Evolutionary conservation across 2,113 vertebrate genomes (phyloP).

Genomic region (Mesoclemmys tuberculata): DNA sequence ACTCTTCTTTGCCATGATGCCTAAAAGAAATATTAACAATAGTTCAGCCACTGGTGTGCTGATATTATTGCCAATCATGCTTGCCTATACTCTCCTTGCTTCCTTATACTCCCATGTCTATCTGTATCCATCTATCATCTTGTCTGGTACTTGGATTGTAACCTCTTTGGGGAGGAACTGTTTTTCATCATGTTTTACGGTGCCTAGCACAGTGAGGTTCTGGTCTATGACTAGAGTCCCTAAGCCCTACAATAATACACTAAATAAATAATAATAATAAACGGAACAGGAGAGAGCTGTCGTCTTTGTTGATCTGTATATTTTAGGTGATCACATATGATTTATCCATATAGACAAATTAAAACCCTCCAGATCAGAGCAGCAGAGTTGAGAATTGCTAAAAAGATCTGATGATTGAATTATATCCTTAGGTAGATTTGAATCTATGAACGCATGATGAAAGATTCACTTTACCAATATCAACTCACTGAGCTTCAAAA

Average conservation of each 20-base stretch:
- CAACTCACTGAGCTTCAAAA: not conserved
- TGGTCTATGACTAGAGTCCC: not conserved
- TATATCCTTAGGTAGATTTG: not conserved
- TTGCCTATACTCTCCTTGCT: not conserved
- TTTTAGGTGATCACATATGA: not conserved
- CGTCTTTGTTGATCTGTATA: not conserved
- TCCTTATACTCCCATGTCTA: too few relatives aligned
- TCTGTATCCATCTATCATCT: too few relatives aligned
- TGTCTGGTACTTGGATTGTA: not conserved
- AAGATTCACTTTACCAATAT: not conserved
- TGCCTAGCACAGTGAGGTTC: not conserved
- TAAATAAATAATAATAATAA: too few relatives aligned
- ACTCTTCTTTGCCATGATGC: not conserved
- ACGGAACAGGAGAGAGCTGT: too few relatives aligned
- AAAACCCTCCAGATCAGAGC: not conserved
- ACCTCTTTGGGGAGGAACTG: rapidly evolving
- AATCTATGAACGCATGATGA: not conserved
- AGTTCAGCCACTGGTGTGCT: not conserved
- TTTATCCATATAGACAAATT: not conserved
- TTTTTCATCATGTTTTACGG: not conserved
- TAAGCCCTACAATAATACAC: not conserved
- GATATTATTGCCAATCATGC: not conserved
- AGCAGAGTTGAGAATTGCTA: not conserved
- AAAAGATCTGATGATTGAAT: not conserved
- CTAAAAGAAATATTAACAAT: not conserved